These are phyloP conservation scores for Fukomys damarensis DNA, from an alignment of 2,113 vertebrate genomes.

Conservation along the genomic window DNA sequence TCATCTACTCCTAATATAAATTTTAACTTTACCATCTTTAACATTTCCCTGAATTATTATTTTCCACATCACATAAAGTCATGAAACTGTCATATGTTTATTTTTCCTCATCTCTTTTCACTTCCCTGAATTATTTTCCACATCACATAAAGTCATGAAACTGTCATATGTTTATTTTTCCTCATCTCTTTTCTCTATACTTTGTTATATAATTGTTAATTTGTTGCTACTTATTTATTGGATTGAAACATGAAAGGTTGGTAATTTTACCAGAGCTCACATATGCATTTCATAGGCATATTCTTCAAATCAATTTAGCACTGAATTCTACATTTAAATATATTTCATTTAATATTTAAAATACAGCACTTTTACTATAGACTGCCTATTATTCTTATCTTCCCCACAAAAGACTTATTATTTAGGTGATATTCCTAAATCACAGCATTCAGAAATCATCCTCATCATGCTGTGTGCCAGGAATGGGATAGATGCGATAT, in stretches of 20 bases:
- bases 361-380: not conserved
- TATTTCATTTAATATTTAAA: not conserved
- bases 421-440: not conserved
- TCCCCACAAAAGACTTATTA: not conserved
- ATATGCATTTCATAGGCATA: not conserved
- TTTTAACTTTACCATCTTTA: not conserved
- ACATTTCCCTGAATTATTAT: not conserved
- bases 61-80: not conserved
- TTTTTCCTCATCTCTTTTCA: not conserved
- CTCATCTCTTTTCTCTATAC: not conserved
- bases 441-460: not conserved
- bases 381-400: not conserved
- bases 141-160: not conserved
- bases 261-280: not conserved
- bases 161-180: not conserved
- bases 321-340: not conserved
- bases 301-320: not conserved
- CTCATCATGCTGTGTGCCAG: not conserved
- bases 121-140: too few species aligned
- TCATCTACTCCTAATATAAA: not conserved
- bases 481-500: not conserved
- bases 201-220: not conserved
- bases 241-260: not conserved
- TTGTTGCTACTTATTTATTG: not conserved
- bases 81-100: not conserved